Conservation (phyloP, 2,797 vertebrate species). For the Gadopsis marmoratus region DNA sequence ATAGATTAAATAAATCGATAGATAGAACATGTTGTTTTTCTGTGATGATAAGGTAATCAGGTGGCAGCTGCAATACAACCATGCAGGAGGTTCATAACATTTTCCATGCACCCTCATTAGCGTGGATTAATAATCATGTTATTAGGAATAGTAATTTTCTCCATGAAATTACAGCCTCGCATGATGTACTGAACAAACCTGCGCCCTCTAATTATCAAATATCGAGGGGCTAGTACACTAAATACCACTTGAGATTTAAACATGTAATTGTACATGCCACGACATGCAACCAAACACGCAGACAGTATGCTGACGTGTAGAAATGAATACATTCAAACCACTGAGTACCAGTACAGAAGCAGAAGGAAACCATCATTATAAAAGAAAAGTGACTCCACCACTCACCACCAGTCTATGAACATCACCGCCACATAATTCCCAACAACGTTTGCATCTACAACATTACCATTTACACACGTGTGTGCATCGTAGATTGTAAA, state of each 20-base stretch:
- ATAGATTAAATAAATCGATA: no score
- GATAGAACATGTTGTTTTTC: no score
- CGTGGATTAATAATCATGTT: slow-evolving; percentile 20
- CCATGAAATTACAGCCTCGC: neutral
- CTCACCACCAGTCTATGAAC: neutral
- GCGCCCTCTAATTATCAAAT: slow-evolving; percentile 4
- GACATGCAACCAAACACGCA: neutral
- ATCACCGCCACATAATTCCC: no score
- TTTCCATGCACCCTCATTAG: neutral
- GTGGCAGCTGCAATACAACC: neutral
- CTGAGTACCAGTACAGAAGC: neutral
- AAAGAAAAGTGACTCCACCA: no score
- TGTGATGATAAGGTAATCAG: no score
- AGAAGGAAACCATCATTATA: neutral
- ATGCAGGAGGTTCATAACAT: neutral
- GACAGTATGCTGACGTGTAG: neutral
- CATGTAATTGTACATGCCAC: slow-evolving; percentile 5
- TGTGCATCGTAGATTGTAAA: neutral
- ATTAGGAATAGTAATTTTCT: slow-evolving; percentile 13
- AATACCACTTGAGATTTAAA: neutral
- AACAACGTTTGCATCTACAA: no score
- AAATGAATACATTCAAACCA: neutral
- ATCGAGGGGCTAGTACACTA: neutral
- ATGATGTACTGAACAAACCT: slow-evolving; percentile 4
- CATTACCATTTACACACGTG: neutral